phyloP scores from a whole-genome alignment of 2,797 vertebrate genomes.

The Hylomyscus alleni region DNA sequence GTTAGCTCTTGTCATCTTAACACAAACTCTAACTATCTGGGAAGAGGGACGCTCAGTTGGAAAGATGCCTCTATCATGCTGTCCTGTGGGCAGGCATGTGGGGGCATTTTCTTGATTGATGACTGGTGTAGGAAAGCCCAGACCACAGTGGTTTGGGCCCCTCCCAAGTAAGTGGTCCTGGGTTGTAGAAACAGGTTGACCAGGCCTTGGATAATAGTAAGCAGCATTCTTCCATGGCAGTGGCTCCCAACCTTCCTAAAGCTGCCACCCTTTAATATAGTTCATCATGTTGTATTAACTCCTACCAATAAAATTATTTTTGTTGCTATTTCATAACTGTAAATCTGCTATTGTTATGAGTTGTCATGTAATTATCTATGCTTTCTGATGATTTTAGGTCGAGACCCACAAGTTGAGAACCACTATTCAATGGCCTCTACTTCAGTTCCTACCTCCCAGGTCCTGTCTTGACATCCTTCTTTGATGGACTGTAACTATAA shows the following conservation, averaged over 20 bases:
- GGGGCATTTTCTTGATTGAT: neutral
- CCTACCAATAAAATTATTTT: neutral
- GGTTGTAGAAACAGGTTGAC: neutral
- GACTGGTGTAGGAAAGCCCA: neutral
- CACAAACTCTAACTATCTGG: neutral
- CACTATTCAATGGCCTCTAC: neutral
- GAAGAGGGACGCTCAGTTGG: neutral
- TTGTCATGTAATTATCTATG: neutral
- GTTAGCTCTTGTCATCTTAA: neutral
- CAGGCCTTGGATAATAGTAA: neutral
- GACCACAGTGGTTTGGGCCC: neutral
- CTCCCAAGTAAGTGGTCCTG: neutral
- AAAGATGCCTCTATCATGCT: neutral
- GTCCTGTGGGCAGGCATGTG: neutral
- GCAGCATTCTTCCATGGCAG: neutral
- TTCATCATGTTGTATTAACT: neutral
- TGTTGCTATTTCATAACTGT: neutral
- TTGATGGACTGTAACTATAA: neutral
- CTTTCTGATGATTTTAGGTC: neutral
- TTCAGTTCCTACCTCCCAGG: neutral
- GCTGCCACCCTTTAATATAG: neutral
- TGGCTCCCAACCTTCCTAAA: no score
- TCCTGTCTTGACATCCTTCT: neutral
- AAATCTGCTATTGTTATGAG: neutral
- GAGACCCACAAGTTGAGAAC: neutral